Evolutionary conservation across 1,140 invertebrate genomes (phyloP).

Genomic region (Branchinecta lynchi): DNA sequence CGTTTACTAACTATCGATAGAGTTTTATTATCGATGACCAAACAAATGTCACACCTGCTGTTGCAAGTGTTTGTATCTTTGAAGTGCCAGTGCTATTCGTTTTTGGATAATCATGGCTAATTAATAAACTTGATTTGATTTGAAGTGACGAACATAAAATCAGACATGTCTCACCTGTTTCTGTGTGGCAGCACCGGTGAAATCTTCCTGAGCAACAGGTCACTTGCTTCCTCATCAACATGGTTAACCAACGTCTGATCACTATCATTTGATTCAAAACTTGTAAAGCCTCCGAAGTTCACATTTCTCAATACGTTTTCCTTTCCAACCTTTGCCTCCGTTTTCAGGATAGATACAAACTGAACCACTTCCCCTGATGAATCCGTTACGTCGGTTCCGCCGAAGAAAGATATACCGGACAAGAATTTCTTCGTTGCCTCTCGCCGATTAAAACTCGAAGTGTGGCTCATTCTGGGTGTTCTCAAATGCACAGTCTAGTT

Average conservation of each 20-base stretch:
- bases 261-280: slow-evolving; percentile 9
- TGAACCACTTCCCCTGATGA: neutral
- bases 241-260: slow-evolving; percentile 3
- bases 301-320: slow-evolving; percentile 7
- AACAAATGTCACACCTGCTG: no score
- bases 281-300: neutral
- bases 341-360: neutral
- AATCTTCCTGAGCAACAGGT: no score
- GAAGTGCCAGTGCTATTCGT: no score
- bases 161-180: no score
- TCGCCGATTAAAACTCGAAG: neutral
- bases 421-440: neutral
- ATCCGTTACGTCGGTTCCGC: neutral
- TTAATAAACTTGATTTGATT: no score
- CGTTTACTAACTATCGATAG: no score
- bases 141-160: no score
- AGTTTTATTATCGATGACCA: no score
- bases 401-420: neutral
- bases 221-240: neutral
- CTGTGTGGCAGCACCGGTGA: no score
- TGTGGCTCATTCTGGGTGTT: neutral
- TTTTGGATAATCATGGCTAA: no score
- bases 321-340: neutral
- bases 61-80: no score
- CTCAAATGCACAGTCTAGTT: no score